A percentile compares a stretch with the other conserved stretches of the same genome.
Conservation (phyloP, 2,113 vertebrate species). For the Tragelaphus strepsiceros region DNA sequence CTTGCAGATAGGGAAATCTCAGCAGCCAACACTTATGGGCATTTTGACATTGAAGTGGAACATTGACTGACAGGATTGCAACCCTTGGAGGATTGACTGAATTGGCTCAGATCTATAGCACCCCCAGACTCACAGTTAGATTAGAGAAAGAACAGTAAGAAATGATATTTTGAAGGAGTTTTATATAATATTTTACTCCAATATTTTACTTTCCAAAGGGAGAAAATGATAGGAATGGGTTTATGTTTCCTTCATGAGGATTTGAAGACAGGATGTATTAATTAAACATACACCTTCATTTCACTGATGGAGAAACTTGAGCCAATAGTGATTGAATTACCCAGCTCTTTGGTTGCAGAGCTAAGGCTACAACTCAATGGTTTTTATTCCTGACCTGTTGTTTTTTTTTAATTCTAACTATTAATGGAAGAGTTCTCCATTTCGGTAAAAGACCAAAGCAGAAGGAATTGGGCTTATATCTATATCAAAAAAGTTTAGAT, state of each 20-base stretch:
- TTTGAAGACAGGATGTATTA: slow-evolving; percentile 56
- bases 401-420: background rate
- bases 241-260: slow-evolving; percentile 60
- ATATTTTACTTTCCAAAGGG: background rate
- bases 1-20: background rate
- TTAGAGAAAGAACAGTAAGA: background rate
- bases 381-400: background rate
- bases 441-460: background rate
- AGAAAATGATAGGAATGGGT: slow-evolving; percentile 23
- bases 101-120: background rate
- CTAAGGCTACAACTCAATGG: background rate
- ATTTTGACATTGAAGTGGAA: background rate
- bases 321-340: slow-evolving; percentile 57
- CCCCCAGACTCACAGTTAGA: background rate
- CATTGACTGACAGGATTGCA: background rate
- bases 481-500: background rate
- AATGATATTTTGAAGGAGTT: background rate
- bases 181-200: background rate
- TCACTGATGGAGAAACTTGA: slow-evolving; percentile 64
- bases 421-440: background rate
- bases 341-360: slow-evolving; percentile 52
- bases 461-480: background rate
- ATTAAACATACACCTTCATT: slow-evolving; percentile 70
- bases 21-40: background rate
- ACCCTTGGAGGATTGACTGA: background rate